Evolutionary conservation across 2,113 vertebrate genomes (phyloP).

Genomic region (Tricholaema leucomelas): DNA sequence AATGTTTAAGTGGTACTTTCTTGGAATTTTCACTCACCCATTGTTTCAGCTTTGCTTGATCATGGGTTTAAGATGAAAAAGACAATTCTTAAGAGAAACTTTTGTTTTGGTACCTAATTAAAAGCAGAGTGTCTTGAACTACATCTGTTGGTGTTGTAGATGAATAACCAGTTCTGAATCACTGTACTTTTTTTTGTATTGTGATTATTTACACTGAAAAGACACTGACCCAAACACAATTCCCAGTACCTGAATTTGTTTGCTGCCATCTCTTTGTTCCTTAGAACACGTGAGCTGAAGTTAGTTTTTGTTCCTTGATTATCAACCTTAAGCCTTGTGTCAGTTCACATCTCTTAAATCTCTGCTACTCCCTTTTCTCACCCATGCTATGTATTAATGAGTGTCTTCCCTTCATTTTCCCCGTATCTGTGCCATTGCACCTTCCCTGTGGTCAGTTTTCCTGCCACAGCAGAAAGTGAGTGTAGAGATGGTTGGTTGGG

Average conservation of each 20-base stretch:
- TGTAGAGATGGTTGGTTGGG: not conserved
- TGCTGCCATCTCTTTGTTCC: not conserved
- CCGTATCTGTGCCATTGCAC: not conserved
- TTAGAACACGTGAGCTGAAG: not conserved
- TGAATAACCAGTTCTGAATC: not conserved
- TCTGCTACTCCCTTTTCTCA: not conserved
- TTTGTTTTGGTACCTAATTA: not conserved
- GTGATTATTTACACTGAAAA: not conserved
- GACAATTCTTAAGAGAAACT: not conserved
- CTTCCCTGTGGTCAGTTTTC: not conserved
- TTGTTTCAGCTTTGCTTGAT: not conserved
- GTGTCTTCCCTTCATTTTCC: not conserved
- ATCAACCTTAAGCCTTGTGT: not conserved
- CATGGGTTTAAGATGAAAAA: not conserved
- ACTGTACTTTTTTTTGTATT: not conserved
- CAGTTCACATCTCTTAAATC: not conserved
- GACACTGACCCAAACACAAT: not conserved
- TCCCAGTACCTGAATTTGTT: not conserved
- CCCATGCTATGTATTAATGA: not conserved
- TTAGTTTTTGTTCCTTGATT: not conserved
- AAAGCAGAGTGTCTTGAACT: not conserved
- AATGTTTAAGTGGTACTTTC: not conserved
- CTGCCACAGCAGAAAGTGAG: not conserved
- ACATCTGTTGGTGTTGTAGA: not conserved
- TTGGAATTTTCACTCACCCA: not conserved